Evolutionary conservation across 92 coral and sea anemone species (phyloP).

Genomic region (Palythoa heliodiscus): DNA sequence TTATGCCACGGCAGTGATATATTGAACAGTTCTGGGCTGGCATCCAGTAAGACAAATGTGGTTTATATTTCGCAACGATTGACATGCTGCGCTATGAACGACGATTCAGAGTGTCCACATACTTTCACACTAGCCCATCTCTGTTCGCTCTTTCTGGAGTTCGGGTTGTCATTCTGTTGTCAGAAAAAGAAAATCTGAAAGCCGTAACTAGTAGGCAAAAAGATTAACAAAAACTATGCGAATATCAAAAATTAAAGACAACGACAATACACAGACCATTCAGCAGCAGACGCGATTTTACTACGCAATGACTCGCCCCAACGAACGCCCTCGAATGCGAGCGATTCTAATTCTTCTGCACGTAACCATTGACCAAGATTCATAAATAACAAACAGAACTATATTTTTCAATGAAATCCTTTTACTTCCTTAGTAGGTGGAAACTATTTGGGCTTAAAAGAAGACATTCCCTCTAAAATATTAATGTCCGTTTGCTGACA

Average conservation of each 20-base stretch:
- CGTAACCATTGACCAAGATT: slow-evolving; percentile 3
- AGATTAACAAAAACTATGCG: slow-evolving; percentile 76
- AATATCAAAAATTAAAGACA: slow-evolving; percentile 88
- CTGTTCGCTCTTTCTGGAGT: background rate
- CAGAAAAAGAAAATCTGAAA: slow-evolving; percentile 45
- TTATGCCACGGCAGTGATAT: slow-evolving; percentile 26
- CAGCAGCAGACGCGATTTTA: slow-evolving; percentile 65
- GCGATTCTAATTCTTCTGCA: background rate
- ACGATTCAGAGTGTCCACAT: slow-evolving; percentile 36
- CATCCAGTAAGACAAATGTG: slow-evolving; percentile 39
- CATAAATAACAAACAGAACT: slow-evolving; percentile 13
- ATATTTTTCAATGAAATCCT: background rate
- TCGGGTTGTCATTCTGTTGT: background rate
- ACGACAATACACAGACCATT: slow-evolving; percentile 66
- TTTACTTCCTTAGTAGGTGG: slow-evolving; percentile 44
- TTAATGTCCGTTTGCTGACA: slow-evolving; percentile 72
- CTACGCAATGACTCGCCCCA: slow-evolving; percentile 50
- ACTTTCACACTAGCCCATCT: slow-evolving; percentile 28
- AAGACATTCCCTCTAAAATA: slow-evolving; percentile 64
- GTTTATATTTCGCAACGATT: slow-evolving; percentile 51
- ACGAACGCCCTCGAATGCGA: slow-evolving; percentile 32
- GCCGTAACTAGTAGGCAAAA: slow-evolving; percentile 71
- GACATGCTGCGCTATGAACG: slow-evolving; percentile 34
- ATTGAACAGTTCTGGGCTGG: slow-evolving; percentile 49
- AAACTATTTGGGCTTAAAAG: slow-evolving; percentile 47